Evolutionary conservation across 2,888 invertebrate genomes (phyloP), one percentile per base, ranked within the genome.

Genomic region (Sphinx pinastri): DNA sequence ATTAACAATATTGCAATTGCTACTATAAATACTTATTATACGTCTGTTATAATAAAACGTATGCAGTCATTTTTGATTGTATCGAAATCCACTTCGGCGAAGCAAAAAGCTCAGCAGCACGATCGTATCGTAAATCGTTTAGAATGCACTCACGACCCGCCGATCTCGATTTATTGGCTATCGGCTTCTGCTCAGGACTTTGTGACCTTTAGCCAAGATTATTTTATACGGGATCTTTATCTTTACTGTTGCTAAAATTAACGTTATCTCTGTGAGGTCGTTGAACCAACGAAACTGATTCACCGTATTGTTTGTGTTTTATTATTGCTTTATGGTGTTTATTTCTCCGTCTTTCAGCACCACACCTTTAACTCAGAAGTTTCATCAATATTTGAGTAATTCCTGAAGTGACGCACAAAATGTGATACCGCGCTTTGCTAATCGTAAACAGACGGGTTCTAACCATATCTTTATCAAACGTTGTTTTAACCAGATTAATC

Each of bases 71-170:
- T 74, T 77, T 71, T 73, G 78, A 78, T 79, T 77, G 72, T 76
- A 84, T 81, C 79, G 74, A 86, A 87, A 84, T 83, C 84, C 85
- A 85, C 81, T 78, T 88, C 81, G 82, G 77, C 78, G 76, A 82
- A 80, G 82, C 85, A 88, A 84, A 86, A 85, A 86, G 81, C 83
- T 77, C 79, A 74, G 76, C 77, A 81, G 76, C 83, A 83, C 83
- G 85, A 81, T 76, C 80, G 76, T 80, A 84, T 84, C 82, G 91
- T 92, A 92, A 92, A 93, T 92, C 88, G 83, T 85, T 82, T 73
- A 79, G 83, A 87, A 84, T 87, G 88, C 89, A 88, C 87, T 91
- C 83, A 84, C 87, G 83, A 84, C 80, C 81, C 82, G 75, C 79
- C 77, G 77, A 77, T 78, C 75, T 45, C 59, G 70, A 70, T 59